Base-by-base conservation (phyloP, 2,888 invertebrate species). In the Bedellia somnulentella region DNA sequence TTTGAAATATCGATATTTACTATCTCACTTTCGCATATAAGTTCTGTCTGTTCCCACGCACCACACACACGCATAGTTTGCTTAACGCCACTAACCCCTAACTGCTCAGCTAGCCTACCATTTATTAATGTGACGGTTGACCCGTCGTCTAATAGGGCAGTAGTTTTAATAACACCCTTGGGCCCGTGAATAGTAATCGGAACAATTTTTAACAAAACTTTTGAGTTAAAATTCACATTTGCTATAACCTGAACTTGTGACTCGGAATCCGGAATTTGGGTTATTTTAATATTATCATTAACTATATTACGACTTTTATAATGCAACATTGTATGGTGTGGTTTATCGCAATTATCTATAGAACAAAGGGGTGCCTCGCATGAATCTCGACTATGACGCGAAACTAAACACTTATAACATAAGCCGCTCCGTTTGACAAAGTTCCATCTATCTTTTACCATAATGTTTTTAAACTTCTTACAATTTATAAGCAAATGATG, bases 111-210 rank as follows among this genome's bases (percentile, higher is more conserved):
- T 1, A 45, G 31, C 6, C 18, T 15, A 1, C 17, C 22, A 24
- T 38, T 39, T 15, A 46, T 37, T 6, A 45, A 10, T 2, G 40
- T 31, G 6, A 45, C 42, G 2, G 42, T 41, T 1, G 46, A 39
- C 2, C 44, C 48, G 21, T 44, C 44, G 17, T 47, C 46, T 1
- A 45, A 32, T 2, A 46, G 30, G 5, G 44, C 46, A 17, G 11
- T 31, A 2, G 35, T 18, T 10, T 23, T 30, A 1, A 40, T 5
- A 2, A 24, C 29, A 24, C 44, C 41, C 11, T 40, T 38, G 11
- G 40, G 41, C 15, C 43, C 43, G 5, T 34, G 25, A 8, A 44
- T 14, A 4, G 18, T 25, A 2, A 43, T 33, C 2, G 40, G 41
- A 14, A 43, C 39, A n/a, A 32, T 27, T 39, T 39, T 44, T 21